Percentiles rank a stretch among this genome's conserved stretches.
Conservation (phyloP, 2,113 vertebrate genomes). For the Microtus pennsylvanicus region DNA sequence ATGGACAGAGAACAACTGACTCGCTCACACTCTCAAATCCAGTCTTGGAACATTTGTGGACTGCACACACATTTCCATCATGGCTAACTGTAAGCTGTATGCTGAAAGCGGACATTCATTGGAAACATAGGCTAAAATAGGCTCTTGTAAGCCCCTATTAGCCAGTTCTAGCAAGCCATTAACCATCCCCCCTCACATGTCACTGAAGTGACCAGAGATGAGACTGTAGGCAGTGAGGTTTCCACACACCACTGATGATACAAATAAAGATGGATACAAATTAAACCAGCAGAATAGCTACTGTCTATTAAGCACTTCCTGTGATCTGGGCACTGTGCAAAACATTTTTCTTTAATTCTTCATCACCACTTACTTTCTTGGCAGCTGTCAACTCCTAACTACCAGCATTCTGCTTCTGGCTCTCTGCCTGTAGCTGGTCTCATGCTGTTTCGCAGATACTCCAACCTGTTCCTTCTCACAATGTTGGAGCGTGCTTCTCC, state of each 20-base stretch:
- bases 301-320: not conserved
- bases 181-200: not conserved
- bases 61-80: slow-evolving; percentile 9
- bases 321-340: not conserved
- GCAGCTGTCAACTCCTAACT: not conserved
- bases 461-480: not conserved
- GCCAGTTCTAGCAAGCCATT: not conserved
- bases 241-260: not conserved
- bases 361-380: not conserved
- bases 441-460: not conserved
- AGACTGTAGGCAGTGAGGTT: not conserved
- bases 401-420: not conserved
- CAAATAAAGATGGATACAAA: not conserved
- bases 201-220: not conserved
- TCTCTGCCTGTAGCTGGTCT: not conserved
- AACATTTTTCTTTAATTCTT: slow-evolving; percentile 44
- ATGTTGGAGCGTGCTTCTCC: not conserved
- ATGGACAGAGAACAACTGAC: not conserved
- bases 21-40: not conserved
- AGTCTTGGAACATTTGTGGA: not conserved
- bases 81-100: not conserved
- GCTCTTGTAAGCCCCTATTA: not conserved
- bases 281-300: not conserved
- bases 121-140: slow-evolving; percentile 21
- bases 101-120: not conserved